Base-by-base conservation (phyloP, 2,888 invertebrate species). In the Lasioglossum oenotherae region DNA sequence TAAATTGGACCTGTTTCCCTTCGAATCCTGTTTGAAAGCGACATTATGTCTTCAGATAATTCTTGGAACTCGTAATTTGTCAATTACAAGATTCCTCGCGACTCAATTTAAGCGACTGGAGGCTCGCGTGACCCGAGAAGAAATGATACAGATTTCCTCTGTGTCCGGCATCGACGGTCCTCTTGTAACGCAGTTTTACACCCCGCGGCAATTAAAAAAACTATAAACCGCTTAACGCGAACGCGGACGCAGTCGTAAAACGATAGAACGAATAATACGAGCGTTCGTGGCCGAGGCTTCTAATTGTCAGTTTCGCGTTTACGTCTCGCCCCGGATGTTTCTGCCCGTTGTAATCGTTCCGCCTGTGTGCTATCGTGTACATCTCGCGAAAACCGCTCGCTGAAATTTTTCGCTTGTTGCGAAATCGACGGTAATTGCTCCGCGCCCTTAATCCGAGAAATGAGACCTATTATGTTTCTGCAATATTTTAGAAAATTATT, bases 121-220 rank as follows among this genome's bases (percentile, higher is more conserved):
- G 53, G 53, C 53, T 53, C 53, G 82, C 81, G 90, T 81, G 80
- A 86, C 84, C 80, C 88, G 60, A 87, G 82, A 71, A 77, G 76
- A 87, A 88, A 86, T 90, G 87, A 92, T 90, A 81, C 81, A 84
- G 83, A 87, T 89, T 89, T 88, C 84, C 83, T 31, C 27, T 4
- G 14, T 78, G 57, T 73, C 77, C 74, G 75, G 16, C 64, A n/a
- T 35, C 44, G 35, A 41, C 35, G 35, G 35, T 35, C 78, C 74
- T 71, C 85, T 77, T 71, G 85, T 57, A 31, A 78, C 80, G 44
- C 85, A 35, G 74, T 31, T 27, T 73, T 71, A 71, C 82, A 41
- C 71, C 80, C 85, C 44, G 23, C 4, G 77, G 81, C 75, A 81
- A 86, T 86, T 82, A 85, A 86, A 86, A 86, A 86, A 86, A 85